Conservation (phyloP, 2,888 invertebrate species). For the Acrobasis suavella region DNA sequence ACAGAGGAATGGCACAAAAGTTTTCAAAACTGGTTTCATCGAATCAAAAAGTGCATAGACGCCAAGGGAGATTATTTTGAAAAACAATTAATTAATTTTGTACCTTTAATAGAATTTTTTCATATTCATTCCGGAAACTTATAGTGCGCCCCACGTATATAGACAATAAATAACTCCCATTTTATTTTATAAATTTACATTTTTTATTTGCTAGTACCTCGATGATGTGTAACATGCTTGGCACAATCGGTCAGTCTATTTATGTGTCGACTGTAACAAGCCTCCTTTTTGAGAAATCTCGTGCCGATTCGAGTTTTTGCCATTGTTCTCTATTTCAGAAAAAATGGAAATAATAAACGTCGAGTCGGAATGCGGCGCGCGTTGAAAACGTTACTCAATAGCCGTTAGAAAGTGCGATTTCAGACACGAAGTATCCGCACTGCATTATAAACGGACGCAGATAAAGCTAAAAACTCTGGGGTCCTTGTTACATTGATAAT, state of each 20-base stretch:
- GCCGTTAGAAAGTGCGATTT: slow-evolving; percentile 69
- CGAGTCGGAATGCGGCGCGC: slow-evolving; percentile 52
- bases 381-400: slow-evolving; percentile 63
- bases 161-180: neutral
- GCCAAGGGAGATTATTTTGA: no score
- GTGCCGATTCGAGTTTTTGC: slow-evolving; percentile 18
- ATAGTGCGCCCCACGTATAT: no score
- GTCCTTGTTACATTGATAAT: slow-evolving; percentile 1
- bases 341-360: slow-evolving; percentile 41
- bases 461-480: slow-evolving; percentile 19
- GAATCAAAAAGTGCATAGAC: no score
- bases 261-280: neutral
- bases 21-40: no score
- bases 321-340: slow-evolving; percentile 31
- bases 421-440: slow-evolving; percentile 57
- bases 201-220: neutral
- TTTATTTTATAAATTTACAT: neutral
- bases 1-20: no score
- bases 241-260: neutral
- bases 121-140: no score
- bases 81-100: no score
- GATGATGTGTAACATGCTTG: no score
- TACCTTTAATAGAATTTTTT: no score
- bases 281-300: neutral
- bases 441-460: slow-evolving; percentile 54